phyloP scores from a whole-genome alignment of 2,888 invertebrate species.

The Latheticus oryzae region DNA sequence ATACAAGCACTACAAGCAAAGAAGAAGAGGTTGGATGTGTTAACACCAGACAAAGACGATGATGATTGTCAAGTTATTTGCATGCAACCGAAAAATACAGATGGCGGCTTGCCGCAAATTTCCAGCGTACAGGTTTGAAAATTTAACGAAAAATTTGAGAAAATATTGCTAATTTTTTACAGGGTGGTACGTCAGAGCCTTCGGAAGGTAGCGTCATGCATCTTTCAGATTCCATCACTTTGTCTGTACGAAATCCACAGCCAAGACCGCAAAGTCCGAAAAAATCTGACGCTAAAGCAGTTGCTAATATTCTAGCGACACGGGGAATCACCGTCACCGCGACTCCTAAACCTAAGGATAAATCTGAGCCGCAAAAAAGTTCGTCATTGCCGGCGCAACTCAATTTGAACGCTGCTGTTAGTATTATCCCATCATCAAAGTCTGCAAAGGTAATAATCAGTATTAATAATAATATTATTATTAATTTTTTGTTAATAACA shows the following conservation, averaged over 20 bases:
- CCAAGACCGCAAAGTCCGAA: conserved; percentile 63
- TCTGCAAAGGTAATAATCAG: conserved; percentile 6
- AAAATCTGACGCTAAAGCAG: conserved; percentile 78
- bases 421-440: conserved; percentile 69
- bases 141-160: conserved; percentile 8
- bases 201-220: conserved; percentile 71
- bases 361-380: conserved; percentile 53
- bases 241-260: conserved; percentile 71
- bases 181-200: conserved; percentile 60
- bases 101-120: conserved; percentile 74
- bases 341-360: conserved; percentile 67
- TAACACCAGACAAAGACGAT: conserved; percentile 78
- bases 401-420: conserved; percentile 72
- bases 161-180: conserved; percentile 35
- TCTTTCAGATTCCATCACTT: conserved; percentile 79
- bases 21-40: conserved; percentile 72
- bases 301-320: conserved; percentile 81
- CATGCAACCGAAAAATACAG: conserved; percentile 78
- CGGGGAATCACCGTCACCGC: conserved; percentile 83
- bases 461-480: no score
- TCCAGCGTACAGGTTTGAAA: conserved; percentile 77
- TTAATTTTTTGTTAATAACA: no score
- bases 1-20: conserved; percentile 61
- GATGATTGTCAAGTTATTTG: conserved; percentile 82
- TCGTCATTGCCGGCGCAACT: conserved; percentile 68